Conservation (phyloP, 2,797 vertebrate species). For the Phoeniculus purpureus region DNA sequence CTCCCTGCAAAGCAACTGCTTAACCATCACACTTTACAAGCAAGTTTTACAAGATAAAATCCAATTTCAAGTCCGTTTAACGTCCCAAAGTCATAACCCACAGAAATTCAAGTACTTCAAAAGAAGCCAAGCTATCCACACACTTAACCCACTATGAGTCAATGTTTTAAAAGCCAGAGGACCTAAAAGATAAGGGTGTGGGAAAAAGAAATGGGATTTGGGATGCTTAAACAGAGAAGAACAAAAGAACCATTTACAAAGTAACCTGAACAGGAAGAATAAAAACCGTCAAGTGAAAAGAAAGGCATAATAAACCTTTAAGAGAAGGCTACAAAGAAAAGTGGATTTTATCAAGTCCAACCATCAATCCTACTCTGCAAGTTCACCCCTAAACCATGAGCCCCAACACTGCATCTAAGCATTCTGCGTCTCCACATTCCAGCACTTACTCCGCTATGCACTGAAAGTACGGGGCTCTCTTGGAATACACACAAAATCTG, state of each 20-base stretch:
- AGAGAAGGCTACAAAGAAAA: not conserved
- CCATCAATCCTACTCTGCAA: too few relatives aligned
- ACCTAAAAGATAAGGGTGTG: slow-evolving; percentile 52
- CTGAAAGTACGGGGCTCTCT: not conserved
- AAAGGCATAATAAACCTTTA: not conserved
- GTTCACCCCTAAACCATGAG: too few relatives aligned
- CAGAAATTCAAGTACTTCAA: slow-evolving; percentile 18
- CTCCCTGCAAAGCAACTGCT: not conserved
- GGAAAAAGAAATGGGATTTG: slow-evolving; percentile 32
- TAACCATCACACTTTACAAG: not conserved
- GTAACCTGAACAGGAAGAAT: slow-evolving; percentile 22
- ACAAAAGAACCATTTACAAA: slow-evolving; percentile 39
- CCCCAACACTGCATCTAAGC: too few relatives aligned
- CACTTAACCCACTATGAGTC: slow-evolving; percentile 1
- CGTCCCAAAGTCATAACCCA: not conserved
- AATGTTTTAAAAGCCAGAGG: slow-evolving; percentile 42
- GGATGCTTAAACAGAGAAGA: slow-evolving; percentile 5
- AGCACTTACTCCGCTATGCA: not conserved
- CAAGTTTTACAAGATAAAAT: not conserved
- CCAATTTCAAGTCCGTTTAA: not conserved
- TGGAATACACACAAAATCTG: not conserved
- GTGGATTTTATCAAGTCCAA: not conserved
- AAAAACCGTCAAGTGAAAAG: slow-evolving; percentile 10
- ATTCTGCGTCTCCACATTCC: not conserved
- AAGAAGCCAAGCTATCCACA: not conserved